Evolutionary conservation across 2,888 invertebrate genomes (phyloP), one percentile per base, ranked within the genome.

Genomic region (Diaphora mendica): DNA sequence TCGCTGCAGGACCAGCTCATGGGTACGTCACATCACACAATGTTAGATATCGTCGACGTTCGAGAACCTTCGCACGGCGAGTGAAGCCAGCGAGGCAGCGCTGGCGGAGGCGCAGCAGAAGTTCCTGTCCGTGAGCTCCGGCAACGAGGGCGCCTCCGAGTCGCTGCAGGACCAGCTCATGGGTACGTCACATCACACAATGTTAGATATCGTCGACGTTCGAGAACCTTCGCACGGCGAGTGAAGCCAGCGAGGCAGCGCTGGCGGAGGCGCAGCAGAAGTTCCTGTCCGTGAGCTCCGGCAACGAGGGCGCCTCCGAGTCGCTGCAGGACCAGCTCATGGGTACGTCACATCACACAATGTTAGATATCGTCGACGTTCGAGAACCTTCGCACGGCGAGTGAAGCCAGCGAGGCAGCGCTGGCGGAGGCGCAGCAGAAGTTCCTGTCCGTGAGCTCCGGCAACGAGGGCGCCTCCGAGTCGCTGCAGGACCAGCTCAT

Each of bases 1-100:
- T 98, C 99, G 0, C 95, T 99, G 72, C 98, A 98, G 89, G 98
- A 99, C 82, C 99, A 99, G 90, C 96, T 99, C 33, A 99, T 99
- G 91, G 97, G 97, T 97, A 88, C 87, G 91, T 9, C 3, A 59
- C 1, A 59, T 26, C 13, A 33, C 33, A 33, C 33, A 33, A 33
- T 33, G 33, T 33, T 17, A 96, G 96, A 95, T 96, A 5, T 96
- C 97, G 72, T 95, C 95, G 1, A 94, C 97, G 51, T 98, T 98
- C 88, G 97, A 97, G 76, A 95, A 93, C 5, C 94, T 99, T 20
- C 97, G 97, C 78, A 93, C 96, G 35, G 96, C 97, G 11, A 97
- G 98, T 86, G 96, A 96, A 72, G 88, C 91, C 0, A 97, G 98
- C 88, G 96, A 96, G 23, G 96, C 97, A 71, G 97, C 97, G 0